Base-by-base conservation (phyloP, 1,140 invertebrate species). In the Sminthurides bifidus region DNA sequence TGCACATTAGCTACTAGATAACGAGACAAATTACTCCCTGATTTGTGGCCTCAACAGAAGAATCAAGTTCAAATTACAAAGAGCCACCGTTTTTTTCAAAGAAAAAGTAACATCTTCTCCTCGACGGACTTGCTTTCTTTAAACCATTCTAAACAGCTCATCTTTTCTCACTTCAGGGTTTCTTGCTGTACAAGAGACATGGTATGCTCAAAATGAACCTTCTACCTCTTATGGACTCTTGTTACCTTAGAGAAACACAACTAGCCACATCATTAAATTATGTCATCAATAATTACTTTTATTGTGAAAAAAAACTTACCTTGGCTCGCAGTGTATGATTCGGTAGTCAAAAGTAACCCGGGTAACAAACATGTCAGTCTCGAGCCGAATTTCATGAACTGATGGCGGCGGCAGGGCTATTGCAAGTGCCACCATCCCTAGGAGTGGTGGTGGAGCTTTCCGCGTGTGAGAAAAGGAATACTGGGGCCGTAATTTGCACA, bases 301-400 rank as follows among this genome's bases (percentile, higher is more conserved):
- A 43, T 19, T 17, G 10, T 43, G n/a, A n/a, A n/a, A 21, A 43
- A 19, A 15, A 8, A 71, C 75, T 77, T 76, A 93, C 91, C 84
- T 88, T 64, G 92, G 92, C 72, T 97, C 93, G 70, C 92, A 96
- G 71, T 96, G 92, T 45, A 89, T 86, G 76, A 98, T 87, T 74
- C 85, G 82, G 72, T 97, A 92, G 72, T 97, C 89, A 65, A 96
- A 92, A 68, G 84, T 92, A 59, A 96, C 85, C 65, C 92, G 81
- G 37, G 89, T 95, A 62, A 96, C 92, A 72, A 98, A 96, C 85
- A 94, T 59, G 48, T 62, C 56, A 1, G 53, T 82, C 72, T 96
- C 92, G 52, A 98, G 77, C 51, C 92, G 79, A 51, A 97, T 91
- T 76, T 98, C 93, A 68, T 95, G 92, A 41, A 96, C 89, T 41